Conservation (phyloP, 2,888 invertebrate genomes). For the Resseliella maxima region DNA sequence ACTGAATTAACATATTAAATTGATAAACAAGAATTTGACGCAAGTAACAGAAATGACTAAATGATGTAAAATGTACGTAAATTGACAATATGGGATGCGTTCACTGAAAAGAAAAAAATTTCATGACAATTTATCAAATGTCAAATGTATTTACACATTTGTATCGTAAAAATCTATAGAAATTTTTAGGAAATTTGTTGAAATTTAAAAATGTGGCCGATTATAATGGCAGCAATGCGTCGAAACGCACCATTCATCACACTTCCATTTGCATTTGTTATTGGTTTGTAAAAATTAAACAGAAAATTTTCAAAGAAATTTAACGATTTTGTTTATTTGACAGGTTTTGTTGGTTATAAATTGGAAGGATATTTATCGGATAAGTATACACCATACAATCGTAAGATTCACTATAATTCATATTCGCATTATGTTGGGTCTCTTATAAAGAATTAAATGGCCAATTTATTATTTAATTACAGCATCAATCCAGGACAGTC, state of each 20-base stretch:
- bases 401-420: conserved; percentile 66
- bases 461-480: conserved; percentile 61
- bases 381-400: conserved; percentile 79
- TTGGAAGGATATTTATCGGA: conserved; percentile 80
- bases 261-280: conserved; percentile 82
- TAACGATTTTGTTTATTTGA: background rate
- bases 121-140: background rate
- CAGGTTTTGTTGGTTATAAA: conserved; percentile 76
- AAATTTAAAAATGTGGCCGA: conserved; percentile 78
- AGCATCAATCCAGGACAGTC: conserved; percentile 80
- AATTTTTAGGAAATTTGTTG: background rate
- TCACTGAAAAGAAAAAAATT: conserved; percentile 4
- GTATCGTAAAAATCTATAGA: too few species aligned
- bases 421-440: too few species aligned
- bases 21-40: background rate
- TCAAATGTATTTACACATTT: background rate
- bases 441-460: too few species aligned
- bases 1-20: background rate
- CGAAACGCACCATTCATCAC: conserved; percentile 83
- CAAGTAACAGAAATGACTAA: background rate
- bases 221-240: conserved; percentile 74
- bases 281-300: conserved; percentile 75
- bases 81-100: background rate
- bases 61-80: background rate
- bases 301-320: background rate